Evolutionary conservation across 2,888 invertebrate species (phyloP), one percentile per base, ranked within the genome.

Genomic region (Cybosia mesomella): DNA sequence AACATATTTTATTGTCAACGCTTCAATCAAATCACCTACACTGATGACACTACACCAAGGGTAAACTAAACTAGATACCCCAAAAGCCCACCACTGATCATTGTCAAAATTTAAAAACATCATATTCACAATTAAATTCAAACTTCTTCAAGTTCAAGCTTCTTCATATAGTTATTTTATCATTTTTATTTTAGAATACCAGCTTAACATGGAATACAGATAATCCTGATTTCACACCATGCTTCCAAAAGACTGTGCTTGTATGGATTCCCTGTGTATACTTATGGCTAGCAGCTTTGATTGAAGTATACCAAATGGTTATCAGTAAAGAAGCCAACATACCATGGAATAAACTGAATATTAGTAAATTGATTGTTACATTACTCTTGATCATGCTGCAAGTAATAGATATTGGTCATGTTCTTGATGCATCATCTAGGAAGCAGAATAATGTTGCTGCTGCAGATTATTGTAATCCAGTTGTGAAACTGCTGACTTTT

Each of bases 231-330:
- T 96, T 99, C 78, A 98, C 98, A 72, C 95, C 95, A 86, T 99
- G 99, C 91, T 98, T 99, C 89, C 97, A 98, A 92, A 97, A 97
- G 88, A 98, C 99, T 1, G 96, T 97, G 0, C 91, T 99, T 53
- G 95, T 98, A 58, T 99, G 99, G 98, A 91, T 96, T 55, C 99
- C 99, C 1, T 98, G 98, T 89, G 93, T 95, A 43, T 98, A 97
- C 88, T 93, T 98, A 15, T 98, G 98, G 98, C 73, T 96, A 0
- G 96, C 97, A 80, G 94, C 97, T 1, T 90, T 96, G 24, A 90
- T 98, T 68, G 98, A 98, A 83, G 93, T 96, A 66, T 97, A 95
- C 87, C 97, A 97, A 84, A 96, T 98, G 75, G 86, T 96, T 74
- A 95, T 95, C 81, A 98, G 98, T 89, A 97, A 97, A 91, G 96